Percentiles rank a stretch among this genome's conserved stretches.
Conservation (phyloP, 2,888 invertebrate species). For the Helobdella robusta region DNA sequence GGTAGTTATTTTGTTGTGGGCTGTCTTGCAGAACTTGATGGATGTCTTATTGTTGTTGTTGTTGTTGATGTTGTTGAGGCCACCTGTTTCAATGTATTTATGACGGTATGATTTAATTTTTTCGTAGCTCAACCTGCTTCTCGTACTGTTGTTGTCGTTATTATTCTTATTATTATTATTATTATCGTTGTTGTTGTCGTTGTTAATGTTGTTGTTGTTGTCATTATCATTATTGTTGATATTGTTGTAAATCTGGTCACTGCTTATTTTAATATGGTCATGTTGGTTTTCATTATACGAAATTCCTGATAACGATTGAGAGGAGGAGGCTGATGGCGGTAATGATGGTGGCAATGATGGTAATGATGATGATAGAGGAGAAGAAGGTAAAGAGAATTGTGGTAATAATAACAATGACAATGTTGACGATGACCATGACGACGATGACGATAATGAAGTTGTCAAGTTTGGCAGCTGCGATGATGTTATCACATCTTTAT, state of each 20-base stretch:
- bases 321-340: neutral
- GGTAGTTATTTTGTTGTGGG: neutral
- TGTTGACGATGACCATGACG: neutral
- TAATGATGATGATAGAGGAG: neutral
- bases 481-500: neutral
- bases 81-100: neutral
- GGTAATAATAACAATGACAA: neutral
- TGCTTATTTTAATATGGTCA: neutral
- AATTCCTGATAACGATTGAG: neutral
- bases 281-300: neutral
- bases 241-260: neutral
- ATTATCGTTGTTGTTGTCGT: no score
- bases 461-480: no score
- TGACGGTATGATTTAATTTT: no score
- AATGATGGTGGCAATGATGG: slow-evolving; percentile 1
- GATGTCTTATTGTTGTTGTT: neutral
- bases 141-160: neutral
- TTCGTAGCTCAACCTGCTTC: neutral
- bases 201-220: neutral
- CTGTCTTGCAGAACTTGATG: neutral
- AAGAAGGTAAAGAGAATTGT: neutral
- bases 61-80: neutral
- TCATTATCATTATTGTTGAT: neutral
- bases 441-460: no score
- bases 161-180: neutral